Conservation (phyloP, 1,140 invertebrate genomes). For the Parasteatoda tepidariorum region DNA sequence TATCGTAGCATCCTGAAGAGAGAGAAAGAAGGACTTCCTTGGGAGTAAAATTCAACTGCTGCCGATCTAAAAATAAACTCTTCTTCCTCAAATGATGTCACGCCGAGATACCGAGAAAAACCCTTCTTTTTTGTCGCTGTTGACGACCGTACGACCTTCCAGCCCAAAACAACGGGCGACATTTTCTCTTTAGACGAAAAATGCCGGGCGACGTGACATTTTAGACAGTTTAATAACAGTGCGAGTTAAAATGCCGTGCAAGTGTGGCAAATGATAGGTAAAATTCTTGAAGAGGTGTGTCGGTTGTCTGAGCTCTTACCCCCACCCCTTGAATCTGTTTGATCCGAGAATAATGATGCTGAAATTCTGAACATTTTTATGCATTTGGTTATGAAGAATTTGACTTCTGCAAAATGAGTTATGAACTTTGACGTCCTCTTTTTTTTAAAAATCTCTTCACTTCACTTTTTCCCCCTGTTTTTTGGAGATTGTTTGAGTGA, state of each 20-base stretch:
- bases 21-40: neutral
- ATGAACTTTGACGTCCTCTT: too few species aligned
- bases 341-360: too few species aligned
- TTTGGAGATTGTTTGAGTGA: too few species aligned
- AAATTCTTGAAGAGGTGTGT: conserved; percentile 4
- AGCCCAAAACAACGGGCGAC: neutral
- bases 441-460: too few species aligned
- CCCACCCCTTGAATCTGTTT: neutral
- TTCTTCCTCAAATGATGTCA: neutral
- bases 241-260: conserved; percentile 33
- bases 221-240: conserved; percentile 40
- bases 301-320: conserved; percentile 11
- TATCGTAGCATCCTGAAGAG: too few species aligned
- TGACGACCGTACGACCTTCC: neutral
- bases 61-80: neutral
- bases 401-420: too few species aligned
- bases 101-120: neutral
- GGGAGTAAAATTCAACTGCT: neutral
- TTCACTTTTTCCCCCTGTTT: too few species aligned
- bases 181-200: neutral
- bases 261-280: conserved; percentile 13
- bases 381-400: too few species aligned
- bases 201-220: conserved; percentile 19
- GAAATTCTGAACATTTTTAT: too few species aligned
- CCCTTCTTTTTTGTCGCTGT: neutral